phyloP scores from a whole-genome alignment of 1,140 invertebrate genomes.

The Halictus rubicundus region DNA sequence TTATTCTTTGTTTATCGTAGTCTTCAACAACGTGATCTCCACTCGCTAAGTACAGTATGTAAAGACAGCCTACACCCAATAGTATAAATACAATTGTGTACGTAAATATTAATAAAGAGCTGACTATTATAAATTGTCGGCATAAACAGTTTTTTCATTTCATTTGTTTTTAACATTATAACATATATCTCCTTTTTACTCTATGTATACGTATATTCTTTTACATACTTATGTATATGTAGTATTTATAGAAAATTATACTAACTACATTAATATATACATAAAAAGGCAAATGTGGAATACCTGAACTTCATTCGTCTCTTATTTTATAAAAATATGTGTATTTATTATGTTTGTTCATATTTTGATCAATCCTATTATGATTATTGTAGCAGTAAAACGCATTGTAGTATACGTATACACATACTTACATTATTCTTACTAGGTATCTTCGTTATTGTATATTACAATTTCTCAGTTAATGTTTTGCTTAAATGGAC shows the following conservation, averaged over 20 bases:
- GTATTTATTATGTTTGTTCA: conserved; percentile 65
- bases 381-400: conserved; percentile 64
- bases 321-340: conserved; percentile 76
- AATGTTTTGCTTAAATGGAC: conserved; percentile 48
- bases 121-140: conserved; percentile 67
- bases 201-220: conserved; percentile 62
- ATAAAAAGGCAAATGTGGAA: conserved; percentile 80
- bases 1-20: conserved; percentile 60
- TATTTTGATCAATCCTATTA: conserved; percentile 62
- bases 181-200: conserved; percentile 62
- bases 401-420: conserved; percentile 65
- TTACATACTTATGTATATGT: conserved; percentile 70
- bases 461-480: conserved; percentile 54
- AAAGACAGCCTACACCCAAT: conserved; percentile 75
- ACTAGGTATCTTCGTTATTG: conserved; percentile 31
- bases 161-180: conserved; percentile 64
- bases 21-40: conserved; percentile 70
- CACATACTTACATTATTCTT: conserved; percentile 58
- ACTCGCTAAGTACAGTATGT: conserved; percentile 71
- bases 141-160: conserved; percentile 53
- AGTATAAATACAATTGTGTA: conserved; percentile 67
- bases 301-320: conserved; percentile 74
- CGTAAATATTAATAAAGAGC: conserved; percentile 68
- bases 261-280: conserved; percentile 79
- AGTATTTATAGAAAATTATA: conserved; percentile 78